phyloP scores from a whole-genome alignment of 1,140 invertebrate genomes.

The Brachionus plicatilis region DNA sequence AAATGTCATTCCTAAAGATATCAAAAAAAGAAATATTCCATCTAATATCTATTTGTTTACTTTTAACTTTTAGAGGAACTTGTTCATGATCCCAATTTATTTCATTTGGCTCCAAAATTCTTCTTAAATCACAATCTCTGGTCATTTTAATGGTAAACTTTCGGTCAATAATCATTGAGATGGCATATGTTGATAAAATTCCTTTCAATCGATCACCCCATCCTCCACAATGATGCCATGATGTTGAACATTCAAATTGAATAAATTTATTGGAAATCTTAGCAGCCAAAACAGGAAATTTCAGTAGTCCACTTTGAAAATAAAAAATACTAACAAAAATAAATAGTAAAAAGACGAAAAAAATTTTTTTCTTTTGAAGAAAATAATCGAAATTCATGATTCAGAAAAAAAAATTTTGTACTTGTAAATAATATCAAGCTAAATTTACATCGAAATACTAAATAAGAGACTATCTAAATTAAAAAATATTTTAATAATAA shows the following conservation, averaged over 20 bases:
- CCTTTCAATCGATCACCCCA: constrained; percentile 1
- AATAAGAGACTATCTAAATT: too few species aligned
- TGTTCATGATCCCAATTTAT: constrained; percentile 10
- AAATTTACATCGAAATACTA: too few species aligned
- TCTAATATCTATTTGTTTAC: neutral
- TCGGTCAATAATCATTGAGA: neutral
- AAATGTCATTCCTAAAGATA: neutral
- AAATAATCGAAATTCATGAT: neutral
- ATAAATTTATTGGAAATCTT: neutral
- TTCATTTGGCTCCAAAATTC: neutral
- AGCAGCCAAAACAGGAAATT: neutral
- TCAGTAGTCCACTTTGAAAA: too few species aligned
- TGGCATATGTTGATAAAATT: neutral
- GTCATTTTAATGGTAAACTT: constrained; percentile 16
- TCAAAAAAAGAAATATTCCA: neutral
- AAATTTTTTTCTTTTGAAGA: too few species aligned
- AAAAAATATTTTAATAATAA: too few species aligned
- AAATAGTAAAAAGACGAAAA: too few species aligned
- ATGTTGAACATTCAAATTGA: neutral
- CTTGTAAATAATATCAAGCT: too few species aligned
- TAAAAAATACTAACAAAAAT: too few species aligned
- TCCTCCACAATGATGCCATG: constrained; percentile 2
- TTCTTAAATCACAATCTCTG: constrained; percentile 25
- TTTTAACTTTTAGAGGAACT: neutral
- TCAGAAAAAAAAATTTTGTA: neutral